Evolutionary conservation across 2,113 vertebrate species (phyloP), one percentile per base, ranked within the genome.

Genomic region (Corythornis vintsioides): DNA sequence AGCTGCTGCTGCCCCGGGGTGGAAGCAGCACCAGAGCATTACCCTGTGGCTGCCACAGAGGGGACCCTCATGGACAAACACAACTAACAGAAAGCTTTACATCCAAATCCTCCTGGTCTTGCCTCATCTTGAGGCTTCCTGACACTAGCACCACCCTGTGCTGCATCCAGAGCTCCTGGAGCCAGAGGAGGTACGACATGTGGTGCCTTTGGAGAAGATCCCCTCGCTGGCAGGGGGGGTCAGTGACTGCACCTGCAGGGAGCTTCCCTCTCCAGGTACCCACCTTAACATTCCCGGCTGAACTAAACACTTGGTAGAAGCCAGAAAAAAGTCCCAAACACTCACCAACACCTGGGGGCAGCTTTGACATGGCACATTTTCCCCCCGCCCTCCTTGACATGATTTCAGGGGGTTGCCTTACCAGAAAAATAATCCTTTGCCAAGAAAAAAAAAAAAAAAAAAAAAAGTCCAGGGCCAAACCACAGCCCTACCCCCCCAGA

Each of bases 231-330:
- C 26, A 43, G 20, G 42, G 60, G 38, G 13, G n/a, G 42, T 35
- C 65, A 10, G 9, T 2, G 6, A 72, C 21, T 21, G 3, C 7
- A 6, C 5, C 10, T 1, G 22, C 38, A n/a, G 14, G 5, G 65
- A 78, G 38, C 38, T 73, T 71, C 61, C 40, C 64, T 53, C 24
- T 0, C 0, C 43, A 55, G 59, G 31, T 9, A 56, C 25, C 33
- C 21, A 21, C 7, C 4, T 1, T 1, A 0, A 60, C 2, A 31
- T 6, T n/a, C 57, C 22, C 3, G 4, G 9, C 1, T 42, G 11
- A 10, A 57, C 55, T 18, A 43, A 57, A 40, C 50, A 29, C 19
- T 24, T 20, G 7, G 43, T 4, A 48, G n/a, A 2, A n/a, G 15
- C 24, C 3, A 3, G 20, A 45, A 29, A 55, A 11, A 11, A 64